Evolutionary conservation across 2,113 vertebrate species (phyloP), one percentile per base, ranked within the genome.

Genomic region (Hylia prasina): DNA sequence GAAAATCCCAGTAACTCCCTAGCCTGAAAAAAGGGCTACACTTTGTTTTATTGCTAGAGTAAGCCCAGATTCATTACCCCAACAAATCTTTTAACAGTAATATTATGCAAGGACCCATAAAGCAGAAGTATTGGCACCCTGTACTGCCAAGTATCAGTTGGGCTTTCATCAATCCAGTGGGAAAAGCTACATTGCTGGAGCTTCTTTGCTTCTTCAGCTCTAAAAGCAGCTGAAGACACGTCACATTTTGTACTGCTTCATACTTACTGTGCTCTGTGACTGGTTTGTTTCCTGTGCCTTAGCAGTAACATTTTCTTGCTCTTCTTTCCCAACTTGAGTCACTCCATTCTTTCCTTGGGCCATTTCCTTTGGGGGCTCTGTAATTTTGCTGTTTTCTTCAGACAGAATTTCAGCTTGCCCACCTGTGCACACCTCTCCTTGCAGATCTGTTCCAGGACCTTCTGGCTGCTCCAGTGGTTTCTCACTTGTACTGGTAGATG

Each of bases 211-310:
- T 35, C n/a, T 40, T 54, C 21, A 69, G 47, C 54, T 76, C 73
- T 60, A 66, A 40, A 70, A 89, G 37, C 31, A 60, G 24, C 22
- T 65, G 57, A 80, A 82, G 40, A 70, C 5, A 3, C 4, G 42
- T 1, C 14, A 40, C 31, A 22, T 37, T 70, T 57, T 53, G 10
- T 54, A 61, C 23, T 51, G 35, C 31, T 78, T 66, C 44, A 56
- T 45, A 94, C 98, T 97, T 84, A 98, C 98, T 18, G 47, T 35
- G 84, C 47, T 85, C 75, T 92, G 92, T 31, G 82, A 51, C 22
- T 48, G 79, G 40, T 56, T 87, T 3, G 22, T 69, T 48, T 93
- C 94, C 37, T 65, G 66, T 37, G 45, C 47, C 68, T 93, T 50
- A 16, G 33, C 6, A 15, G 94, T 89, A 37, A 33, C 0, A 7